Evolutionary conservation across 1,140 invertebrate genomes (phyloP).

Genomic region (Eriocheir sinensis): DNA sequence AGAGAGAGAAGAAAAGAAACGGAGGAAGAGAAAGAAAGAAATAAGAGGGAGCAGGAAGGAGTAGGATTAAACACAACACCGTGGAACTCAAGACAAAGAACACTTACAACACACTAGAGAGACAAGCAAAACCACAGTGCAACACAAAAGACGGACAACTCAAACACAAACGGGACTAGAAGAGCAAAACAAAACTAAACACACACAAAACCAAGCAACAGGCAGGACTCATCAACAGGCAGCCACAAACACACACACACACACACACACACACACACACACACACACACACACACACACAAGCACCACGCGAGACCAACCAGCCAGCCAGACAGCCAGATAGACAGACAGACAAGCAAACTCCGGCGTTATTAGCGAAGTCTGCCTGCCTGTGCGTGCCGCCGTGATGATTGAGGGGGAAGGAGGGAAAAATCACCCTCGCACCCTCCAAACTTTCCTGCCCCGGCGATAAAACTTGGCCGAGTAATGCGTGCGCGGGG

Average conservation of each 20-base stretch:
- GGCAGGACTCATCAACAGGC: neutral
- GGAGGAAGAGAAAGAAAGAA: too few species aligned
- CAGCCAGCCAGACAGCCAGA: too few species aligned
- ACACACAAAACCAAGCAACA: neutral
- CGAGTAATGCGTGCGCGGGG: neutral
- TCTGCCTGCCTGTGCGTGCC: constrained; percentile 17
- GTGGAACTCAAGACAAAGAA: too few species aligned
- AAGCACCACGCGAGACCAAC: neutral
- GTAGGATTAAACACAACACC: too few species aligned
- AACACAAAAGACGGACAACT: too few species aligned
- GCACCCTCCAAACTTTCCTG: constrained; percentile 3
- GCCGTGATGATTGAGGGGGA: neutral
- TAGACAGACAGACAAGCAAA: too few species aligned
- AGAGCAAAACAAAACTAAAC: neutral
- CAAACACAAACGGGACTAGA: too few species aligned
- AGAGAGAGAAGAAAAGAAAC: too few species aligned
- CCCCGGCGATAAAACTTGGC: neutral
- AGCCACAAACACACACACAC: too few species aligned
- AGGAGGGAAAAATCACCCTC: constrained; percentile 10
- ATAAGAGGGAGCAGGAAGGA: too few species aligned
- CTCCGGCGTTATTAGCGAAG: neutral
- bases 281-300: constrained; percentile 46
- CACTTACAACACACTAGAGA: too few species aligned
- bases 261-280: constrained; percentile 47
- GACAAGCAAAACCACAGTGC: too few species aligned